Percentiles rank a stretch among this genome's conserved stretches.
Conservation (phyloP, 1,140 invertebrate genomes). For the Calephelis virginiensis region DNA sequence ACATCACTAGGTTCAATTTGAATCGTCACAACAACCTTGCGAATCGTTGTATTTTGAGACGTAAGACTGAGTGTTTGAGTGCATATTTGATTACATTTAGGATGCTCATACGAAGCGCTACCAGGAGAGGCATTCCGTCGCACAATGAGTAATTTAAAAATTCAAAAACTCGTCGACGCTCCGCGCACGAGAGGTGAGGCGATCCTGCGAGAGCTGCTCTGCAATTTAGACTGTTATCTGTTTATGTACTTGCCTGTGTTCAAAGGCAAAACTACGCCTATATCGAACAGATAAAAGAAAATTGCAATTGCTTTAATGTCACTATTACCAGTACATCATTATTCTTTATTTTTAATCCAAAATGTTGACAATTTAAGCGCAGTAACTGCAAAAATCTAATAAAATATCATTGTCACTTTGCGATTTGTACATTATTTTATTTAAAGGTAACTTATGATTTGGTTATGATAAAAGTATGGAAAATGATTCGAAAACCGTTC, state of each 20-base stretch:
- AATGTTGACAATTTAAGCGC: too few species aligned
- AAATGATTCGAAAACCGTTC: too few species aligned
- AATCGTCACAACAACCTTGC: constrained; percentile 39
- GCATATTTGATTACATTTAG: constrained; percentile 52
- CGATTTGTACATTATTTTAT: too few species aligned
- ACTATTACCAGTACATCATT: too few species aligned
- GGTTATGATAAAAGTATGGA: too few species aligned
- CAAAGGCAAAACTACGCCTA: constrained; percentile 43
- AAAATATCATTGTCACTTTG: too few species aligned
- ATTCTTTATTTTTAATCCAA: too few species aligned
- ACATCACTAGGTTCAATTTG: constrained; percentile 34
- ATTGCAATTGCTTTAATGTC: constrained; percentile 3
- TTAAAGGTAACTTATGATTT: too few species aligned
- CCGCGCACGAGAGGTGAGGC: constrained; percentile 58
- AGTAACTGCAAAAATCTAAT: too few species aligned
- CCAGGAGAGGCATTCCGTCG: constrained; percentile 70
- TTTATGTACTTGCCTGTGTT: constrained; percentile 46
- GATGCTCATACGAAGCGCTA: constrained; percentile 39
- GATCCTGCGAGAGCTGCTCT: constrained; percentile 60
- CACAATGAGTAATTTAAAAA: constrained; percentile 80
- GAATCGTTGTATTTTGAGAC: constrained; percentile 50
- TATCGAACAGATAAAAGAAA: background rate
- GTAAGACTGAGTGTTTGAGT: constrained; percentile 56
- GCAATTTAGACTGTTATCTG: constrained; percentile 72
- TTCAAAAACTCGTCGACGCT: constrained; percentile 77